Conservation (phyloP, 2,113 vertebrate species). For the Psammodynastes pulverulentus region DNA sequence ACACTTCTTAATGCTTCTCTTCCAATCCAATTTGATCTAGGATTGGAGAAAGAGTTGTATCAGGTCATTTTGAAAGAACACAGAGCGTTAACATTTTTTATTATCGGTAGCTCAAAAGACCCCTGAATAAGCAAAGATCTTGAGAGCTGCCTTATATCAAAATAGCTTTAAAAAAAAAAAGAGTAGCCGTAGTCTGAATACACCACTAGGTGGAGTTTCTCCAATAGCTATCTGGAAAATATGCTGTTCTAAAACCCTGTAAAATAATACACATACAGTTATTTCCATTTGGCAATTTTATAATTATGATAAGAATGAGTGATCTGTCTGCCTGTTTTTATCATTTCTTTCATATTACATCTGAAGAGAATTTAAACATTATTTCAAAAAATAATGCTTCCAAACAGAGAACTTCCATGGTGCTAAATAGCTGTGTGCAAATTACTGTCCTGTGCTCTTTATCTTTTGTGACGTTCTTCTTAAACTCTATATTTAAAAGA, state of each 20-base stretch:
- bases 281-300: not conserved
- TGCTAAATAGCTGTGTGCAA: not conserved
- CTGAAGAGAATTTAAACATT: not conserved
- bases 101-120: too few species aligned
- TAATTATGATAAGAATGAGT: not conserved
- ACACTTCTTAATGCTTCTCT: not conserved
- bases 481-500: not conserved
- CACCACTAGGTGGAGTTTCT: conserved; percentile 20
- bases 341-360: not conserved
- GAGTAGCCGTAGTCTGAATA: not conserved
- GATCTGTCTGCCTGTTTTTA: not conserved
- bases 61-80: not conserved
- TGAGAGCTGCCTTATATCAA: not conserved
- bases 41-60: not conserved
- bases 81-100: not conserved
- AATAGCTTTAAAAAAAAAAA: too few species aligned
- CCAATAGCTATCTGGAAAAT: not conserved
- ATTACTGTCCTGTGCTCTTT: not conserved
- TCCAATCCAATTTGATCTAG: not conserved
- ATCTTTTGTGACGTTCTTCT: not conserved
- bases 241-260: not conserved
- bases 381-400: not conserved
- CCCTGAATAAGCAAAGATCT: not conserved
- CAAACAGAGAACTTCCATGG: not conserved
- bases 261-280: not conserved